A percentile compares a stretch with the other conserved stretches of the same genome.
Evolutionary conservation across 2,113 vertebrate species (phyloP).

Genomic region (Camelus dromedarius): DNA sequence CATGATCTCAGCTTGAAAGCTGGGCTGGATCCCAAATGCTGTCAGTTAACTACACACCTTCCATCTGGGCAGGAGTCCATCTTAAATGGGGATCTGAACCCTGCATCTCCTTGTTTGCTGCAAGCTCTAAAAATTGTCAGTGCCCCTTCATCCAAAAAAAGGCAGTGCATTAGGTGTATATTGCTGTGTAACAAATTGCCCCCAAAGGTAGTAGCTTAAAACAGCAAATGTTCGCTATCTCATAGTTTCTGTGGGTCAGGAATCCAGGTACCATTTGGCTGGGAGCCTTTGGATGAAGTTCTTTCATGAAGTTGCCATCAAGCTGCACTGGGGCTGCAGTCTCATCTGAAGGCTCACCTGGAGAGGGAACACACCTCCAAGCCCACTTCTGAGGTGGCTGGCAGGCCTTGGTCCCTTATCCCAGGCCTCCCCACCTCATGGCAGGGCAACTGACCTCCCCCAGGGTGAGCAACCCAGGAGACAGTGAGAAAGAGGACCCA

Average conservation of each 20-base stretch:
- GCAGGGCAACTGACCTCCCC: neutral
- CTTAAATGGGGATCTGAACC: neutral
- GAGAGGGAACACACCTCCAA: neutral
- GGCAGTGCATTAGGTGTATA: neutral
- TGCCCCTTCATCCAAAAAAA: neutral
- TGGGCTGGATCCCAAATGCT: neutral
- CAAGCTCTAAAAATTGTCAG: neutral
- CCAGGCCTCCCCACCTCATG: neutral
- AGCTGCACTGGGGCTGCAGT: neutral
- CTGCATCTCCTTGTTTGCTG: neutral
- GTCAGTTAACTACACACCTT: neutral
- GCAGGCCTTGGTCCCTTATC: neutral
- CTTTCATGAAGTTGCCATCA: neutral
- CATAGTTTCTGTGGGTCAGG: neutral
- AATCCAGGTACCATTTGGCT: neutral
- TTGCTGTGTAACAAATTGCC: neutral
- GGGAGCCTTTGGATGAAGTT: neutral
- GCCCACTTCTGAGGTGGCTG: neutral
- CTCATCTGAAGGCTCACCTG: neutral
- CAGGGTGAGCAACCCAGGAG: neutral
- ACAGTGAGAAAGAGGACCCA: neutral
- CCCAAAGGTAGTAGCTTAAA: neutral
- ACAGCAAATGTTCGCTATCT: neutral
- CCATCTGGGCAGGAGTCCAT: neutral
- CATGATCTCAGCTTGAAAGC: neutral